Evolutionary conservation across 1,140 invertebrate species (phyloP).

Genomic region (Cyphomyrmex costatus): DNA sequence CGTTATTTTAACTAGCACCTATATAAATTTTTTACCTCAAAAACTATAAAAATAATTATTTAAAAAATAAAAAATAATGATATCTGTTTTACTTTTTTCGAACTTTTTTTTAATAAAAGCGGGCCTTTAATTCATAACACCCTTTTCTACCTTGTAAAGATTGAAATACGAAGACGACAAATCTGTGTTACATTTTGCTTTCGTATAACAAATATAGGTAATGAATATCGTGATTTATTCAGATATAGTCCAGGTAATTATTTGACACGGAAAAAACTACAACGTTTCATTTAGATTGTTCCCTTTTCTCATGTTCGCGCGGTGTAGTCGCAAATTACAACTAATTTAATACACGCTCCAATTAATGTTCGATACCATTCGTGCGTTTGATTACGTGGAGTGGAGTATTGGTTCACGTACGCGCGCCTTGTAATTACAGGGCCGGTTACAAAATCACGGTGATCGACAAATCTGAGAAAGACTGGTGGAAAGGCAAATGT

Average conservation of each 20-base stretch:
- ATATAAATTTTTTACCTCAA: too few relatives aligned
- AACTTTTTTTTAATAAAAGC: too few relatives aligned
- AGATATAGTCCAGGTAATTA: neutral
- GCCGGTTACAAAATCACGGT: constrained; percentile 98
- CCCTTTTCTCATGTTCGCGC: neutral
- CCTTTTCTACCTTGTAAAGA: neutral
- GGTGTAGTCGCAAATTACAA: neutral
- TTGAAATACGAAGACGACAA: neutral
- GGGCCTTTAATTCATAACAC: neutral
- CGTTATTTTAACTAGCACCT: too few relatives aligned
- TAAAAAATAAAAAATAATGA: too few relatives aligned
- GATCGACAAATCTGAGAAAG: constrained; percentile 96
- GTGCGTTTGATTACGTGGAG: neutral
- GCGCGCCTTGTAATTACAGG: constrained; percentile 83
- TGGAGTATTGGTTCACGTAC: neutral
- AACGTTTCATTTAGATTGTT: neutral
- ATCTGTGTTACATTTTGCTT: neutral
- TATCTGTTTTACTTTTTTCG: too few relatives aligned
- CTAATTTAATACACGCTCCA: neutral
- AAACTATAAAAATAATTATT: too few relatives aligned
- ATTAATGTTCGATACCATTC: neutral
- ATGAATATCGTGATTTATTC: neutral
- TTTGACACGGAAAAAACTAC: too few relatives aligned
- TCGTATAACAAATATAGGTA: neutral
- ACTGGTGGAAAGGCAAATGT: constrained; percentile 99